Evolutionary conservation across 2,888 invertebrate genomes (phyloP), one percentile per base, ranked within the genome.

Genomic region (Gandaritis pyraliata): DNA sequence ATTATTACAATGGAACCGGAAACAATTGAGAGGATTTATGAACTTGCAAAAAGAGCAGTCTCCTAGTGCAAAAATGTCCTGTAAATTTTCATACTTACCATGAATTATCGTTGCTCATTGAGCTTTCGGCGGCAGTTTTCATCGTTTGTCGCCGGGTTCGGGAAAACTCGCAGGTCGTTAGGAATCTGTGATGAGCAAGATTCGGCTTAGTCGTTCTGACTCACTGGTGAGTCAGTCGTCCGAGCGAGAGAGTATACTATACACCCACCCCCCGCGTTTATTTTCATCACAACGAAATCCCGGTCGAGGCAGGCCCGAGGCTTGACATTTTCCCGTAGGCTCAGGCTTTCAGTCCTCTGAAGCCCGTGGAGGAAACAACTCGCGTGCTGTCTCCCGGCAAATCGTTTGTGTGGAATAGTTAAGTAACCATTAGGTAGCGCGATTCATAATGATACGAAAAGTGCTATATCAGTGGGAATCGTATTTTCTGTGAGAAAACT

Each of bases 261-360:
- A 69, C 67, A 64, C 59, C 54, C 64, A 66, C 73, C 66, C 72
- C 61, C 64, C 71, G 75, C 77, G 75, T 51, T 77, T 80, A 80
- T 81, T 86, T 84, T 81, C 80, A 82, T 78, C 81, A 65, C 59
- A 60, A 64, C 62, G 69, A 78, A 80, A 81, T 87, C 90, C 89
- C 87, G 87, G 86, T 80, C 82, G 85, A 84, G 61, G 46, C 51
- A 52, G 52, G 43, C 47, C 58, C 50, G 62, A 58, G 86, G 88
- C 86, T 87, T 85, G 80, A 84, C 81, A 83, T 88, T 90, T 88
- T 90, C 88, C 88, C 82, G 88, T 87, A 89, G 87, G 85, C 84
- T 87, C 87, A 89, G 87, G 85, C 84, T 87, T 84, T 81, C 86
- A 90, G 89, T 91, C 77, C 78, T 74, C 85, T 85, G 81, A 81